Base-by-base conservation (phyloP, 2,888 invertebrate species). In the Tethea ocularis region DNA sequence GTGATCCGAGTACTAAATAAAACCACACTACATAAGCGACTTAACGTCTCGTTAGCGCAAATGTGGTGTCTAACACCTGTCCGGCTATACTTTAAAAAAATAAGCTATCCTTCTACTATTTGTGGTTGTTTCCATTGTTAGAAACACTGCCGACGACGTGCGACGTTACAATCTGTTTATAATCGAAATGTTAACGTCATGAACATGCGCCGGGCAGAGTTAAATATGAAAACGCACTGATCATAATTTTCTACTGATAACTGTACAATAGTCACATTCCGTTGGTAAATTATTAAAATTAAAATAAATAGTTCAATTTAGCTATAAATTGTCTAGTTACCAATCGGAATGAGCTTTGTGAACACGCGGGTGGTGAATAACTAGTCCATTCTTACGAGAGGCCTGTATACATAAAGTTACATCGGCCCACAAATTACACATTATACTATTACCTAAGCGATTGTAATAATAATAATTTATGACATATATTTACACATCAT, bases 281-380 rank as follows among this genome's bases (percentile, higher is more conserved):
- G 91, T 89, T 90, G 92, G 93, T 88, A 89, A 90, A 89, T 81
- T 76, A 87, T 87, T 88, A 85, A 89, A 82, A 87, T 87, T 84
- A 89, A 80, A 88, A 89, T 89, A 88, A 89, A 87, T 87, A 89
- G 84, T 86, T 87, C 84, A 81, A 91, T 91, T 91, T 89, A 88
- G 87, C 91, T 92, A 92, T 79, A 86, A 91, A 88, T 92, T 93
- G 88, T 83, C 92, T 93, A 93, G 85, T 85, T 84, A 89, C 93
- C 93, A 88, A 88, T 81, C 73, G 91, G 92, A 92, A 92, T 86
- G 90, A 86, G 85, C 89, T 90, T 85, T 66, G 91, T 93, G 93
- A 93, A 93, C 93, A 93, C 93, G 89, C 92, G 86, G 92, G 93
- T 93, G 93, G 93, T 89, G 83, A 88, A 85, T 89, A 87, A 89